Percentiles rank a stretch among this genome's conserved stretches.
phyloP scores from a whole-genome alignment of 2,113 vertebrate genomes.

The Poicephalus gulielmi region DNA sequence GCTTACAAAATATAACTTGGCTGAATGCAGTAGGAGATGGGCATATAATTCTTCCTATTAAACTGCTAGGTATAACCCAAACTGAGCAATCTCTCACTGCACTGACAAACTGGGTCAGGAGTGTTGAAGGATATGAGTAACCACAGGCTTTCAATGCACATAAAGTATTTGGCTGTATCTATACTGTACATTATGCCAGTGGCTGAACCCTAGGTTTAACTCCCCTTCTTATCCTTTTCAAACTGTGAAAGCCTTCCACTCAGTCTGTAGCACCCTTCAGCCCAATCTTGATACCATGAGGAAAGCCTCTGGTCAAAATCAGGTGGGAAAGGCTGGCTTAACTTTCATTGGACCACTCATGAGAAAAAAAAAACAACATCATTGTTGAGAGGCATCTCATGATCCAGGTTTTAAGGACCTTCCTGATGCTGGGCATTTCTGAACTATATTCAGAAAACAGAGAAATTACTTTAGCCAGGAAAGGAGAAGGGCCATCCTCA shows the following conservation, averaged over 20 bases:
- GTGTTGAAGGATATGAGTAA: background rate
- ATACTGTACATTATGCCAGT: background rate
- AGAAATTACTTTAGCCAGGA: background rate
- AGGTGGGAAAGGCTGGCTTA: background rate
- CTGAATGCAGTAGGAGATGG: background rate
- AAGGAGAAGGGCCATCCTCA: background rate
- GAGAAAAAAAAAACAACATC: background rate
- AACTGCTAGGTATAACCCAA: background rate
- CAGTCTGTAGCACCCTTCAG: background rate
- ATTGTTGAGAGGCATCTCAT: background rate
- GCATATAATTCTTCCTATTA: background rate
- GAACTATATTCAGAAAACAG: background rate
- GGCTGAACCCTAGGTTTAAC: background rate
- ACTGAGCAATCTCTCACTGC: background rate
- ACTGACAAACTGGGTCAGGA: background rate
- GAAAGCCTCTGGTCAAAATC: background rate
- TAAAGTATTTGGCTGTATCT: background rate
- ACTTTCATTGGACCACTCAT: background rate
- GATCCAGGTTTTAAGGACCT: background rate
- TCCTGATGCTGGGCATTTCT: background rate
- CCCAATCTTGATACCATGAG: background rate
- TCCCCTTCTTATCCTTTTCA: background rate
- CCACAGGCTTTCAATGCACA: fast-evolving
- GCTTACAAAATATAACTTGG: background rate
- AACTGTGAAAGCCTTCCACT: background rate